Percentiles rank a stretch among this genome's conserved stretches.
phyloP scores from a whole-genome alignment of 2,888 invertebrate genomes.

The Lithodes maja region DNA sequence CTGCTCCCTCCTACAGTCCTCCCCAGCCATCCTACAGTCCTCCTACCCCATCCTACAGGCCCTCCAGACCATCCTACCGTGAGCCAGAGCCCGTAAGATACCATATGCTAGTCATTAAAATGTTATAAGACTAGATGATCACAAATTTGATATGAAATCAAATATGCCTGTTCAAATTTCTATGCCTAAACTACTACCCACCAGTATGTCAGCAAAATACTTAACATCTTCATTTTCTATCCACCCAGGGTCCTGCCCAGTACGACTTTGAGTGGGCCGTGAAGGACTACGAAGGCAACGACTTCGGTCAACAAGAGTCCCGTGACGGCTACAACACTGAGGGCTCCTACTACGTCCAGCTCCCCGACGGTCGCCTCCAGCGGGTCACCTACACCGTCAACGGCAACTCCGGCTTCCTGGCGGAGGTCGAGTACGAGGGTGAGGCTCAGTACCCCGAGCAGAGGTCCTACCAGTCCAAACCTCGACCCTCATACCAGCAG shows the following conservation, averaged over 20 bases:
- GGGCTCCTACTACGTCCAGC: slow-evolving; percentile 51
- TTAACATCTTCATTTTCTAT: background rate
- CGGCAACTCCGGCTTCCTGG: background rate
- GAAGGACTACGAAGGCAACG: slow-evolving; percentile 50
- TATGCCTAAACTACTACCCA: background rate
- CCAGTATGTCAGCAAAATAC: background rate
- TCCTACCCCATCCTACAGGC: too few species aligned
- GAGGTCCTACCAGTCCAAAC: background rate
- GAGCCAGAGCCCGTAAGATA: background rate
- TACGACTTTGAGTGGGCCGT: slow-evolving; percentile 43
- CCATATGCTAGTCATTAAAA: background rate
- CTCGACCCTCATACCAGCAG: background rate
- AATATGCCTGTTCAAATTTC: too few species aligned
- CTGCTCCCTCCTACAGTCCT: too few species aligned
- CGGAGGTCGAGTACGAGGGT: slow-evolving; percentile 5
- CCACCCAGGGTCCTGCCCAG: background rate
- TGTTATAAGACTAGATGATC: too few species aligned
- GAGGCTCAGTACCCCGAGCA: background rate
- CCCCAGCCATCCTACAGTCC: too few species aligned
- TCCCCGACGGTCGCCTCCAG: slow-evolving; percentile 62
- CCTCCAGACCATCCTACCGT: background rate
- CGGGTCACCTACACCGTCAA: slow-evolving; percentile 37
- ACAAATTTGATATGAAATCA: too few species aligned
- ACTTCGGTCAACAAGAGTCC: slow-evolving; percentile 52
- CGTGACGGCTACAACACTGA: slow-evolving; percentile 38